Evolutionary conservation across 2,113 vertebrate species (phyloP).

Genomic region (Lanius ludovicianus): DNA sequence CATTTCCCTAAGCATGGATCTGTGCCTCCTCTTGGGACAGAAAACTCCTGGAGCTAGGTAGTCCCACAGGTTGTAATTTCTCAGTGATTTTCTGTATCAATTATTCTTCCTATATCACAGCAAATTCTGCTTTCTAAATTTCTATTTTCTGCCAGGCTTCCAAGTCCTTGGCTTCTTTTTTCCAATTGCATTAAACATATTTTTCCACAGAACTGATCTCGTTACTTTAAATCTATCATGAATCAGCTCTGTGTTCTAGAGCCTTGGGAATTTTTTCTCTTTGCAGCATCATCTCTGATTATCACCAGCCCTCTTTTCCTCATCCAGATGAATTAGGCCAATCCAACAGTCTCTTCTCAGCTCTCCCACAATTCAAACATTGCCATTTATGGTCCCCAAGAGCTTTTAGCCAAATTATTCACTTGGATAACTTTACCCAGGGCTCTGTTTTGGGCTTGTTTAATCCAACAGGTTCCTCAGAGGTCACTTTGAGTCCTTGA

Average conservation of each 20-base stretch:
- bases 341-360: background rate
- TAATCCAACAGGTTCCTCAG: conserved; percentile 69
- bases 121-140: background rate
- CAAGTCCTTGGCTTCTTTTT: background rate
- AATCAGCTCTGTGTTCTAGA: background rate
- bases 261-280: background rate
- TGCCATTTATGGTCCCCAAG: background rate
- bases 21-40: background rate
- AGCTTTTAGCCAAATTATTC: background rate
- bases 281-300: background rate
- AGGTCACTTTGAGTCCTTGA: conserved; percentile 84
- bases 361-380: background rate
- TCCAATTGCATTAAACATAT: background rate
- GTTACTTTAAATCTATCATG: background rate
- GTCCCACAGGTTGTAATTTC: background rate
- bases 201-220: background rate
- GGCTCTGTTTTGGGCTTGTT: conserved; percentile 44
- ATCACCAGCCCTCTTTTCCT: background rate
- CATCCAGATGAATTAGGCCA: background rate
- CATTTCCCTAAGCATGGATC: background rate
- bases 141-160: background rate
- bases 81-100: background rate
- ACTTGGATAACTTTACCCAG: conserved; percentile 67
- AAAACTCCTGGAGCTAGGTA: background rate
- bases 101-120: background rate